Base-by-base conservation (phyloP, 1,140 invertebrate genomes). In the Steinernema feltiae region DNA sequence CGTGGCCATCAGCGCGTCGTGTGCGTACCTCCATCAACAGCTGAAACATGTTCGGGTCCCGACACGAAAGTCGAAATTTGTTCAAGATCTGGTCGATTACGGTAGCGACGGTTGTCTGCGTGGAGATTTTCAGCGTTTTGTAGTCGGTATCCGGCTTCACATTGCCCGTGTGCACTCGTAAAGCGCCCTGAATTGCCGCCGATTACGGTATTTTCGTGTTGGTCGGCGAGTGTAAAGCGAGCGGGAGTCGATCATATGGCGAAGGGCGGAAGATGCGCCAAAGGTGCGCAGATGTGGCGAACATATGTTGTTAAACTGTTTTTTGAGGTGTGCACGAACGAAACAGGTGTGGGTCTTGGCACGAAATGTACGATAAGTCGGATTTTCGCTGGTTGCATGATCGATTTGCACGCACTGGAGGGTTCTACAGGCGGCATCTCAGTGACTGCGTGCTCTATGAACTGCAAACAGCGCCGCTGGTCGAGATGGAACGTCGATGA, bases 81-180 rank as follows among this genome's bases (percentile, higher is more conserved):
- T 32, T 79, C 21, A 79, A 46, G 35, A 79, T 46, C 41, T 69
- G 70, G 18, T 79, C 76, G 32, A 79, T 69, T 35, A 79, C 76
- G 17, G 72, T 31, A 1, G 41, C n/a, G 27, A 63, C 76, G 1
- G 78, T 79, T 17, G 71, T 78, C 3, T 76, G 46, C 21, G 78
- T 78, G 30, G 48, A 69, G 12, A 79, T 48, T 29, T 72, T 71
- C 2, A 79, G 70, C 1, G 78, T 79, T 32, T 79, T 79, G 78
- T 79, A 79, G 32, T 79, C 78, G 12, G 78, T 79, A 21, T 74
- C 70, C 30, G 41, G 70, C 17, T 72, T 70, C 24, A 79, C 72
- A 48, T 74, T 78, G 1, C 76, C 69, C n/a, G 78, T 79, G 41
- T 79, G 70, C 0, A 79, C 78, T 75, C 73, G 72, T 12, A 79